phyloP scores from a whole-genome alignment of 2,888 invertebrate species.

The Cantharis rufa region DNA sequence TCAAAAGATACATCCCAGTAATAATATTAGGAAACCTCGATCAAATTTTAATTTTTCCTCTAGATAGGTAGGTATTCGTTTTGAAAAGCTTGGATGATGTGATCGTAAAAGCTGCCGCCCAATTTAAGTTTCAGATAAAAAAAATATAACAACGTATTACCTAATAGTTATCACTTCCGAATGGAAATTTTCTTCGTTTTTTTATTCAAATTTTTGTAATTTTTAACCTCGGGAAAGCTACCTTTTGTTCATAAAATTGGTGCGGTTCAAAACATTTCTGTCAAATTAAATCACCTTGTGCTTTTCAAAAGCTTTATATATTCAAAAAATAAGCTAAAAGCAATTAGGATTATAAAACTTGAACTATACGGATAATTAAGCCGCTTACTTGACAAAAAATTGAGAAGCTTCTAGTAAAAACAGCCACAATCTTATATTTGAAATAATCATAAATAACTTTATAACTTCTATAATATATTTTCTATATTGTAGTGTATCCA shows the following conservation, averaged over 20 bases:
- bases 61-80: neutral
- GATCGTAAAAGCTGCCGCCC: neutral
- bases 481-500: too few species aligned
- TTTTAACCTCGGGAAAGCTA: neutral
- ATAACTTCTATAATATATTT: too few species aligned
- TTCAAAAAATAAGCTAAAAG: neutral
- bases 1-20: neutral
- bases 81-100: neutral
- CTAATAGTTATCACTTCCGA: neutral
- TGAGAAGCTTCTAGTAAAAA: too few species aligned
- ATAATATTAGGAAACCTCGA: neutral
- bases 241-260: neutral
- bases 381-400: neutral
- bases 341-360: neutral
- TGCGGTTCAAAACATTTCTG: neutral
- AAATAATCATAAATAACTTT: too few species aligned
- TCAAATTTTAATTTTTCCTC: neutral
- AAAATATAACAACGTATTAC: neutral
- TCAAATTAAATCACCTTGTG: neutral
- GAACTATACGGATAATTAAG: neutral
- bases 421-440: too few species aligned
- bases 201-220: neutral
- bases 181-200: neutral
- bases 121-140: neutral
- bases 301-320: neutral